These are phyloP conservation scores for Vombatus ursinus DNA, from an alignment of 2,113 vertebrate genomes.

Conservation along the genomic window DNA sequence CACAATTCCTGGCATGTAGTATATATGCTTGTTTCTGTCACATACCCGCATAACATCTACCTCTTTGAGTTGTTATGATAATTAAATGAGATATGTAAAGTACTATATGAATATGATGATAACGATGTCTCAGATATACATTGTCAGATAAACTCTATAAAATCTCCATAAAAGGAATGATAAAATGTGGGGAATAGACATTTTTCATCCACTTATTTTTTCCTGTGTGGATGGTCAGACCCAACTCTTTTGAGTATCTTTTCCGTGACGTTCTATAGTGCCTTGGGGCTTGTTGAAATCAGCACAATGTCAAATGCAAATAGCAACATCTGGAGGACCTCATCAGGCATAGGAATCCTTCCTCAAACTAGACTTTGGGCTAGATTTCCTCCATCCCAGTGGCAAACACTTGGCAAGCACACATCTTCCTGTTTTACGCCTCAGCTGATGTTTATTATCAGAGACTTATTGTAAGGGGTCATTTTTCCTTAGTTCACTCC, in stretches of 20 bases:
- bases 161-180: background rate
- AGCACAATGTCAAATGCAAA: background rate
- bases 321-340: background rate
- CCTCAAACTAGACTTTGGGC: background rate
- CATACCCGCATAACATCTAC: background rate
- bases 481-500: background rate
- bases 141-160: background rate
- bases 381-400: background rate
- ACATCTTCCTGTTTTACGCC: background rate
- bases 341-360: background rate
- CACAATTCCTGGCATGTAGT: background rate
- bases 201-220: background rate
- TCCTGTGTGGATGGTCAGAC: background rate
- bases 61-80: background rate
- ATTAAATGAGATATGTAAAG: background rate
- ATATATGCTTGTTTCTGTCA: background rate
- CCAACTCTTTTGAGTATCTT: background rate
- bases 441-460: background rate
- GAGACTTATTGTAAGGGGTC: background rate
- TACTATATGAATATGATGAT: background rate
- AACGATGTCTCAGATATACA: background rate
- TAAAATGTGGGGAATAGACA: background rate
- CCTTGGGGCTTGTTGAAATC: background rate
- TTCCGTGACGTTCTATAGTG: background rate
- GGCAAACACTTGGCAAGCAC: background rate